Base-by-base conservation (phyloP, 2,113 vertebrate genomes). In the Pholis gunnellus region DNA sequence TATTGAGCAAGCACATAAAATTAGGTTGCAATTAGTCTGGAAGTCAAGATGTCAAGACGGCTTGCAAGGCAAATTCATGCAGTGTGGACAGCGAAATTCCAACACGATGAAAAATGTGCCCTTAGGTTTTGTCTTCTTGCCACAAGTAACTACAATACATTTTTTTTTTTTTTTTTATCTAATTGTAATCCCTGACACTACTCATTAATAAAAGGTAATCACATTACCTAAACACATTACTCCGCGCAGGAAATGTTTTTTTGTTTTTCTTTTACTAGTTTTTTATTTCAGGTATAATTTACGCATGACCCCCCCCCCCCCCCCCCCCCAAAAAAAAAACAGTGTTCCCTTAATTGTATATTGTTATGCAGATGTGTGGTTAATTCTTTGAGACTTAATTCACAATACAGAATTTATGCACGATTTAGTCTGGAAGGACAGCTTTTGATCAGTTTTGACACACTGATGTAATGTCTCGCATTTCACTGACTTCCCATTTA, bases 401-500 rank as follows among this genome's bases (percentile, higher is more conserved):
- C 38, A 18, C 20, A 65, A 25, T 27, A 68, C 13, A 66, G 57
- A 85, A 67, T 73, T 22, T 20, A 60, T 81, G 57, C 64, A n/a
- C 27, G 25, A 38, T 76, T 68, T 48, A 52, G n/a, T 73, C 22
- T 46, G n/a, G 68, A 83, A 20, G 40, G 78, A 78, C 25, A 56
- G 72, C 13, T 42, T 72, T 60, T 63, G 18, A 52, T 81, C 46
- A 29, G 59, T 50, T 71, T 29, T 83, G 87, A 85, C 86, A 88
- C 60, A 73, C 6, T 76, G 64, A 89, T 78, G 22, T 20, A 86
- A 27, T 74, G 63, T 0, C 48, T 85, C 5, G 29, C 65, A 54
- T 80, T 88, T 87, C 67, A 74, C 22, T 68, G 36, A 70, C 25
- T 76, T 61, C 42, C 18, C n/a, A 31, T 83, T 78, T 73, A 75